Conservation (phyloP, 2,797 vertebrate genomes). For the Pyrocephalus nanus region DNA sequence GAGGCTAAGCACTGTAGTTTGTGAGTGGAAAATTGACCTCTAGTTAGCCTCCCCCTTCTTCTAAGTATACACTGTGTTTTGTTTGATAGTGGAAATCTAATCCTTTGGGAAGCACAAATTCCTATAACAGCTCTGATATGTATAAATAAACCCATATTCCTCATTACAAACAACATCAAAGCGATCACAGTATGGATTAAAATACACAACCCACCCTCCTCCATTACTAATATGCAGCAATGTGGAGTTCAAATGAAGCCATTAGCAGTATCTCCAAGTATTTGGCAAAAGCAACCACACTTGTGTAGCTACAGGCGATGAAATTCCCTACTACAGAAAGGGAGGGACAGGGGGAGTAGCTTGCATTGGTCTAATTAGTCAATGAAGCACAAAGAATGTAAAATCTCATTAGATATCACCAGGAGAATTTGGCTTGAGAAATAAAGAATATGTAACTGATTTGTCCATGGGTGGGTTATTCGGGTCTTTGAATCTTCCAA, state of each 20-base stretch:
- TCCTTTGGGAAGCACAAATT: constrained; percentile 51
- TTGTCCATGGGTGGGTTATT: constrained; percentile 42
- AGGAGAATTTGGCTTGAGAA: constrained; percentile 48
- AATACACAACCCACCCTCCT: constrained; percentile 29
- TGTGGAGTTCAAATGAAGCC: constrained; percentile 61
- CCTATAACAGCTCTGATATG: constrained; percentile 45
- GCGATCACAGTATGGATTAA: constrained; percentile 37
- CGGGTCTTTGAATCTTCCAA: not conserved
- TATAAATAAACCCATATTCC: constrained; percentile 51
- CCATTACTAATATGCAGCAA: constrained; percentile 30
- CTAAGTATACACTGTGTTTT: constrained; percentile 27
- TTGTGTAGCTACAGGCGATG: constrained; percentile 61
- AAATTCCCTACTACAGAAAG: constrained; percentile 63
- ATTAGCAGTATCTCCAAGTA: constrained; percentile 59
- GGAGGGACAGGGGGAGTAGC: constrained; percentile 40
- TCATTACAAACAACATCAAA: constrained; percentile 57
- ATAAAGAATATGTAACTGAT: constrained; percentile 34
- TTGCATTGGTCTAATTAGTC: constrained; percentile 63
- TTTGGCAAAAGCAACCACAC: constrained; percentile 62
- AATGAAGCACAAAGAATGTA: constrained; percentile 52
- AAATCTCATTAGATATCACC: constrained; percentile 51
- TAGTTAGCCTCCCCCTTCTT: constrained; percentile 6
- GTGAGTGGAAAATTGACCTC: constrained; percentile 46
- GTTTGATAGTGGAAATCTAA: constrained; percentile 60
- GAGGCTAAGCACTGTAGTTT: not conserved